Evolutionary conservation across 1,140 invertebrate genomes (phyloP).

Genomic region (Danaus melanippus): DNA sequence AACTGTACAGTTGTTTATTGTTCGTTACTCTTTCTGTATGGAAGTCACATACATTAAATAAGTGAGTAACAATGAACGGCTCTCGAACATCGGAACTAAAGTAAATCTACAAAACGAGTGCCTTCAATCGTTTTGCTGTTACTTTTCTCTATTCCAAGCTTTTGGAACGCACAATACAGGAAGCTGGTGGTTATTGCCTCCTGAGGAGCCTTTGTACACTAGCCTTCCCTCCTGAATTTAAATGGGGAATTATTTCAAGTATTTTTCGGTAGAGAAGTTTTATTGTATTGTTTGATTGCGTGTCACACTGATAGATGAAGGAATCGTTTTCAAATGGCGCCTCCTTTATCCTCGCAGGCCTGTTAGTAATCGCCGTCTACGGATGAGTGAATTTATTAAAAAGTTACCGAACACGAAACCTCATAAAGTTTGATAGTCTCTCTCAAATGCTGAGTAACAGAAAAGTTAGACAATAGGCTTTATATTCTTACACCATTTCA

Average conservation of each 20-base stretch:
- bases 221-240: slow-evolving; percentile 62
- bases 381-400: slow-evolving; percentile 68
- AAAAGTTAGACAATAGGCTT: slow-evolving; percentile 50
- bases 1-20: no score
- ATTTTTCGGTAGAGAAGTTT: slow-evolving; percentile 69
- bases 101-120: slow-evolving; percentile 19
- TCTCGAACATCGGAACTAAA: slow-evolving; percentile 14
- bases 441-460: slow-evolving; percentile 44
- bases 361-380: slow-evolving; percentile 55
- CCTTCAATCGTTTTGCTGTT: slow-evolving; percentile 32
- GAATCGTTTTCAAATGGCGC: slow-evolving; percentile 56
- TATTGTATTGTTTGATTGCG: slow-evolving; percentile 72
- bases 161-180: slow-evolving; percentile 38
- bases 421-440: slow-evolving; percentile 59
- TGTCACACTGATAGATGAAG: slow-evolving; percentile 68
- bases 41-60: no score
- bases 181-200: slow-evolving; percentile 53
- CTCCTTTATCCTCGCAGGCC: slow-evolving; percentile 44
- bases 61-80: slow-evolving; percentile 2
- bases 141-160: slow-evolving; percentile 39
- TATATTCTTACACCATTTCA: slow-evolving; percentile 35
- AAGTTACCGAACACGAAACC: slow-evolving; percentile 52
- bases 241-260: slow-evolving; percentile 71
- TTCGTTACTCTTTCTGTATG: no score
- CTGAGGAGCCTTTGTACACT: slow-evolving; percentile 51